Evolutionary conservation across 2,113 vertebrate species (phyloP).

Genomic region (Ochotona curzoniae): DNA sequence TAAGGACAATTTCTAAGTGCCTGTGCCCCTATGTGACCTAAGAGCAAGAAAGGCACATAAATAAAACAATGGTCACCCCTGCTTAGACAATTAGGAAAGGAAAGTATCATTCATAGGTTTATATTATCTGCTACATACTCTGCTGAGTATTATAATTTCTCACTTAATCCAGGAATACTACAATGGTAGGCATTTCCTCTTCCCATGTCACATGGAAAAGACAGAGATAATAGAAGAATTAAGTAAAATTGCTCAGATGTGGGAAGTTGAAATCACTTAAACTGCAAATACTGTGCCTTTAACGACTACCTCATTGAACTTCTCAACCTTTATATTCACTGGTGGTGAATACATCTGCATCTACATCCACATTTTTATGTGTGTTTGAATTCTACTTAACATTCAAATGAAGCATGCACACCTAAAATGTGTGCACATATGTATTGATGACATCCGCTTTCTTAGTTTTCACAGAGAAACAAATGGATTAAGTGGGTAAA

Average conservation of each 20-base stretch:
- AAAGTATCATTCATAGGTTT: neutral
- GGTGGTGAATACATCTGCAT: neutral
- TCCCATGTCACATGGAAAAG: constrained; percentile 1
- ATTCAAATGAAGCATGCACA: neutral
- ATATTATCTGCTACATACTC: neutral
- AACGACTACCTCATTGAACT: neutral
- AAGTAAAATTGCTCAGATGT: neutral
- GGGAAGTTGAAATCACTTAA: neutral
- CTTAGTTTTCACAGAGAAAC: neutral
- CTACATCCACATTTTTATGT: neutral
- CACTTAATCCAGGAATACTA: neutral
- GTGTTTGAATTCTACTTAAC: no score
- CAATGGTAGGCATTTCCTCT: neutral
- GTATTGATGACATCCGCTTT: neutral
- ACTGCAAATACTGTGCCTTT: neutral
- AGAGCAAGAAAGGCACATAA: neutral
- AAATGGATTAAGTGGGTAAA: neutral
- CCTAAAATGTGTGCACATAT: fast-evolving
- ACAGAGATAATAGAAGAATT: neutral
- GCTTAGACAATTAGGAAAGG: neutral
- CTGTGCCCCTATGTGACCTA: neutral
- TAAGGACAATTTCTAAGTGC: neutral
- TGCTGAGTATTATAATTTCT: neutral
- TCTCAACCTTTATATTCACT: no score
- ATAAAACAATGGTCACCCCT: neutral